Base-by-base conservation (phyloP, 37 sponge, comb jelly and placozoan species). In the Cladorhizidae sp. region DNA sequence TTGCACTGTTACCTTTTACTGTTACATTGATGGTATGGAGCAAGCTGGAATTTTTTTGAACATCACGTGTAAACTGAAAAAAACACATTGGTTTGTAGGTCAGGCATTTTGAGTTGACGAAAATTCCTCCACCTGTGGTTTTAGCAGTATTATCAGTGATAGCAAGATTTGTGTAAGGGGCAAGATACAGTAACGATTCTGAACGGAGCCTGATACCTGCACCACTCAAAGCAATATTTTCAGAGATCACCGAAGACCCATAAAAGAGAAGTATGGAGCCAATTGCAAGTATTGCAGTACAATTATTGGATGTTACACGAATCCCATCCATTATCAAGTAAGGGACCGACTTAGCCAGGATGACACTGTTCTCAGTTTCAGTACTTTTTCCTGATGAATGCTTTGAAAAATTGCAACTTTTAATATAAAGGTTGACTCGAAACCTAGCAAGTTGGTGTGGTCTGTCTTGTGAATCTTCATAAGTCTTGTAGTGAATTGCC, bases 71-170 rank as follows among this genome's bases (percentile, higher is more conserved):
- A 26, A 57, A 40, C 42, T 81, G 81, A 23, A 40, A 71, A 43
- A 81, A 81, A 29, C 81, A 81, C 28, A 70, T 64, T 36, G 81
- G 81, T 15, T 37, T 81, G 21, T 57, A 17, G 32, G 54, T 25
- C 9, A 70, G 35, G 33, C 72, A 81, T 23, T 72, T 55, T 0
- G 40, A 40, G 7, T 81, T 70, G 9, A 64, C 61, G 37, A 38
- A 81, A 37, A 81, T 81, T 0, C 72, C 81, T 59, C 72, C 81
- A 71, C 61, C 72, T 41, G 55, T 25, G 23, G 26, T 50, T 18
- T 35, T 12, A 29, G 72, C 72, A 29, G 3, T 12, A 59, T 81
- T 81, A 42, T 71, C 14, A 14, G 40, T n/a, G 25, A 81, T 61
- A 7, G 32, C 58, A 0, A 81, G 2, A 9, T 51, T 71, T 18